These are phyloP conservation scores for Ypsolopha scabrella DNA, from an alignment of 2,888 invertebrate species.

Conservation along the genomic window DNA sequence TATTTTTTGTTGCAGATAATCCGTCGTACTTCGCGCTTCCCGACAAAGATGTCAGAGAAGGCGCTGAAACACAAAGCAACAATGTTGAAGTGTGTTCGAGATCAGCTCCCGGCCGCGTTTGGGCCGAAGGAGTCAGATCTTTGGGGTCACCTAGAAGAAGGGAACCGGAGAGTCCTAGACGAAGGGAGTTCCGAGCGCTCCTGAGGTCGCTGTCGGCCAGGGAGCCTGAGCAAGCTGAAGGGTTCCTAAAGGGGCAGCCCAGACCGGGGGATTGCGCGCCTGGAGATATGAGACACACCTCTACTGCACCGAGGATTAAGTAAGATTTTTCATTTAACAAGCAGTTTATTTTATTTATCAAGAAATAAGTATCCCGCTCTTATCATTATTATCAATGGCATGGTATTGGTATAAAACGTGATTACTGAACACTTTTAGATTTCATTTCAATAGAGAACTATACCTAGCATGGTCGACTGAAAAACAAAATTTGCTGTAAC, in stretches of 20 bases:
- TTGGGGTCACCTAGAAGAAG: conserved; percentile 45
- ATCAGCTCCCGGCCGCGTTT: conserved; percentile 76
- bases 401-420: too few relatives aligned
- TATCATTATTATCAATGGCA: too few relatives aligned
- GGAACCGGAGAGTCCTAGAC: conserved; percentile 53
- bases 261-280: conserved; percentile 77
- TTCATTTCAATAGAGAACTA: too few relatives aligned
- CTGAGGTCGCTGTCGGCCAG: conserved; percentile 76
- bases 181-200: conserved; percentile 70
- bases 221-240: conserved; percentile 73
- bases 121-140: conserved; percentile 51
- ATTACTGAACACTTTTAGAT: too few relatives aligned
- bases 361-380: too few relatives aligned
- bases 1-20: conserved; percentile 69
- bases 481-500: too few relatives aligned
- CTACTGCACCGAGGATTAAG: conserved; percentile 58
- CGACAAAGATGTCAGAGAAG: conserved; percentile 56
- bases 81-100: conserved; percentile 72
- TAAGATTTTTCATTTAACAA: conserved; percentile 20
- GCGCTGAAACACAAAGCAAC: conserved; percentile 24
- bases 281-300: conserved; percentile 56
- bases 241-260: conserved; percentile 77
- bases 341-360: neutral
- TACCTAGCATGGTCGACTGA: too few relatives aligned
- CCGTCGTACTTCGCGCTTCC: conserved; percentile 82